Evolutionary conservation across 2,797 vertebrate species (phyloP).

Genomic region (Poeciliopsis turneri): DNA sequence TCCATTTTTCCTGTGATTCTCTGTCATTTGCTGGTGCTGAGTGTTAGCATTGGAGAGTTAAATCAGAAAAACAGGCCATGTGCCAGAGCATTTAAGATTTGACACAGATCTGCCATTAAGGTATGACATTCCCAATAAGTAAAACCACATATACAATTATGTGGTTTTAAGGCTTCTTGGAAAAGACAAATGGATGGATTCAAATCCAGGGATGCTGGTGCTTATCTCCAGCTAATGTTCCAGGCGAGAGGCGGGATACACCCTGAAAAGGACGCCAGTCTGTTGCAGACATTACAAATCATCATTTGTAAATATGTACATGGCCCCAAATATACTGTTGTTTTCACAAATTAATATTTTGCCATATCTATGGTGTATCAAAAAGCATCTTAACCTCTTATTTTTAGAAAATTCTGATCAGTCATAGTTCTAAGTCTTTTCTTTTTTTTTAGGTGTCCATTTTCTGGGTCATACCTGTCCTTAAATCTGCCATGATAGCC

Average conservation of each 20-base stretch:
- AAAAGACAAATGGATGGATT: not conserved
- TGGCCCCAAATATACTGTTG: not conserved
- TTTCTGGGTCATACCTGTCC: not conserved
- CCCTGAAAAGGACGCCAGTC: too few relatives aligned
- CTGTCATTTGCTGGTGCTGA: slow-evolving; percentile 49
- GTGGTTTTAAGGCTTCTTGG: not conserved
- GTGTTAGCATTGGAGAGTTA: slow-evolving; percentile 18
- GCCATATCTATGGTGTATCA: not conserved
- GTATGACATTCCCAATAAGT: slow-evolving; percentile 3
- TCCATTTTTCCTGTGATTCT: slow-evolving; percentile 56
- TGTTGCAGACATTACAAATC: too few relatives aligned
- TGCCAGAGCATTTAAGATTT: slow-evolving; percentile 39
- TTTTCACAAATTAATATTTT: not conserved
- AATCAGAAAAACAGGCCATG: slow-evolving; percentile 35
- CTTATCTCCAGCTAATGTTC: too few relatives aligned
- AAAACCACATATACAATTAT: not conserved
- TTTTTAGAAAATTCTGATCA: slow-evolving; percentile 4
- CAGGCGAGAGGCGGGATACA: too few relatives aligned
- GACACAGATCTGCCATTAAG: slow-evolving; percentile 35
- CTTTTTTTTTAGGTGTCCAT: not conserved
- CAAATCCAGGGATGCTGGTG: too few relatives aligned
- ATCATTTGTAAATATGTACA: not conserved
- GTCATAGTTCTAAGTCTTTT: not conserved
- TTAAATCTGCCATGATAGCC: too few relatives aligned
- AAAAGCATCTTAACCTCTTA: not conserved